Evolutionary conservation across 2,113 vertebrate genomes (phyloP), one percentile per base, ranked within the genome.

Genomic region (Paraplagusia blochii): DNA sequence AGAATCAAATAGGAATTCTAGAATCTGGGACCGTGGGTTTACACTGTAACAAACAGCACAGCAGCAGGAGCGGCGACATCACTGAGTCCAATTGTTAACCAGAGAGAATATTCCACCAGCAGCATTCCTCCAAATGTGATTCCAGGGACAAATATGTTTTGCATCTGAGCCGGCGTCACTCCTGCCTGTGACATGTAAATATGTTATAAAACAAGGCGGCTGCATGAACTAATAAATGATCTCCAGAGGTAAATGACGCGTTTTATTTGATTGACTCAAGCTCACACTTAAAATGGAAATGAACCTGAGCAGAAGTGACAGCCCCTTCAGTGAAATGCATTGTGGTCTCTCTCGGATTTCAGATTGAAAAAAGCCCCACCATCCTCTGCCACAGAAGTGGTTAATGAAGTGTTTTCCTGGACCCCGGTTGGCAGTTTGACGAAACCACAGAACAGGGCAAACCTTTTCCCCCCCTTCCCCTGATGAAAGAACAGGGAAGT

Each of bases 211-310:
- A 74, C 60, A 58, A 71, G 60, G 74, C 65, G 45, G 6, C 44
- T 58, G 64, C 59, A 65, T 72, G 65, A 75, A 83, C 70, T 69
- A 63, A 82, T 84, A 81, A 85, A 88, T 85, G 87, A 83, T 77
- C 74, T 73, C 56, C 57, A 43, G 54, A 52, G 54, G 80, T 88
- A 76, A 58, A 74, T 73, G 71, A 82, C 80, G 85, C 85, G 84
- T 87, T 88, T 87, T 65, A 74, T 79, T 80, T 88, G 87, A 90
- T 84, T 81, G 85, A 86, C 83, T 88, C 72, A 44, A 72, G 63
- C 66, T 77, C 81, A 82, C 72, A 69, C 63, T 83, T 79, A 70
- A 67, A 69, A 72, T 29, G 79, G 80, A 85, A 88, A 88, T 84
- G 74, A 85, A 85, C 84, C 76, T 71, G 69, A 69, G 69, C 66